Evolutionary conservation across 2,797 vertebrate species (phyloP), one percentile per base, ranked within the genome.

Genomic region (Hirundo rustica): DNA sequence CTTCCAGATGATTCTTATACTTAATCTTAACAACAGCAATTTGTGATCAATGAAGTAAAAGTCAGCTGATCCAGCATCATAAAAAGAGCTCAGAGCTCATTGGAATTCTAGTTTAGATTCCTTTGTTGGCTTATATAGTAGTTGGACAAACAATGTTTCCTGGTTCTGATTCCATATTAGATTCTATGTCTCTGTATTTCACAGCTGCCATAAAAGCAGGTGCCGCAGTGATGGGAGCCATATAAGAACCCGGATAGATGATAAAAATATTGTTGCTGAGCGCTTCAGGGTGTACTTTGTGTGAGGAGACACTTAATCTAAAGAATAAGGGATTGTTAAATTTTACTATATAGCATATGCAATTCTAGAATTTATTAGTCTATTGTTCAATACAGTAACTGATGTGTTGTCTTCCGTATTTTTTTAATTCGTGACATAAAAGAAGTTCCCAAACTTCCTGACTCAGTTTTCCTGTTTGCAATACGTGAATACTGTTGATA

Each of bases 291-390:
- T 80, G 55, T 91, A 83, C 85, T 95, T 91, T 80, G 65, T 60
- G 38, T 78, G 76, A 92, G 40, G 64, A 91, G 82, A 78, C 62
- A 91, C 83, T 96, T 96, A 88, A 96, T 96, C 87, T 96, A 88
- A 96, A 91, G 47, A 92, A 91, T 68, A 95, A 85, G n/a, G 62
- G 58, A 78, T 92, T 94, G 92, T 96, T 97, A 96, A 91, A 47
- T 96, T 96, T 96, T 94, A 97, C 66, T 88, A 20, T 86, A 85
- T 38, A 86, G 78, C 76, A 91, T 91, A 96, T 92, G 89, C 89
- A 95, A 81, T 89, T 72, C 62, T 73, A 45, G 72, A 85, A 89
- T 96, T 94, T 95, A 89, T 93, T 88, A 80, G 82, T 54, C 50
- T 84, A 1, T 74, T 89, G 75, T 94, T 96, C 91, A 89, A 22